Percentiles rank a stretch among this genome's conserved stretches.
These are phyloP conservation scores for Danionella cerebrum DNA, from an alignment of 2,113 vertebrate genomes.

Conservation along the genomic window DNA sequence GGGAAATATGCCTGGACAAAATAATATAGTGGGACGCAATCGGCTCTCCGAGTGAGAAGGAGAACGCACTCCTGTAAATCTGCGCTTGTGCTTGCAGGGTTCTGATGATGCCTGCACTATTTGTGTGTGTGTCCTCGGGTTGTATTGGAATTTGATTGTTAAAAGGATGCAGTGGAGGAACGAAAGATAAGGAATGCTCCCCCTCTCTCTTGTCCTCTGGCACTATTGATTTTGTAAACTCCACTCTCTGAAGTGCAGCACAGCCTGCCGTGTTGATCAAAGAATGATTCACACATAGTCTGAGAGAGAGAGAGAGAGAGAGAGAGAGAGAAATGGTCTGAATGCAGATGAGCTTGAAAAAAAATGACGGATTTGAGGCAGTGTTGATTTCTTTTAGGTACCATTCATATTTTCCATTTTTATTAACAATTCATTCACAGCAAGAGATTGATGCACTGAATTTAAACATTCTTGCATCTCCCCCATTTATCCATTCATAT, in stretches of 20 bases:
- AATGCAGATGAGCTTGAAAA: too few relatives aligned
- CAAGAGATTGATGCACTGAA: too few relatives aligned
- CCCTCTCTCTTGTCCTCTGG: neutral
- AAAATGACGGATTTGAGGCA: too few relatives aligned
- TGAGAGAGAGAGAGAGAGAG: neutral
- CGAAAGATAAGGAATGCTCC: neutral
- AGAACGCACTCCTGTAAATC: neutral
- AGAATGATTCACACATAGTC: neutral
- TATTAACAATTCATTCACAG: neutral
- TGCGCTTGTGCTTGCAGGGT: neutral
- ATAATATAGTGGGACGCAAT: neutral
- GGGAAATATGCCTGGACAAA: neutral
- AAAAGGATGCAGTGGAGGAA: neutral
- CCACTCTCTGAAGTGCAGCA: neutral
- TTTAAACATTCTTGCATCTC: neutral
- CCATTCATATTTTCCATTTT: too few relatives aligned
- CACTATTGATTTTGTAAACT: slow-evolving; percentile 4
- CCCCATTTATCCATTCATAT: neutral
- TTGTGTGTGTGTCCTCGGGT: neutral
- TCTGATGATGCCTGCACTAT: neutral
- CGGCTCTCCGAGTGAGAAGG: neutral
- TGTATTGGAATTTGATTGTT: too few relatives aligned
- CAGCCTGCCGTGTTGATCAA: neutral
- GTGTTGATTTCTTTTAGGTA: too few relatives aligned
- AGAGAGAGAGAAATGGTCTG: too few relatives aligned